phyloP scores from a whole-genome alignment of 2,888 invertebrate genomes.

The Acleris cristana region DNA sequence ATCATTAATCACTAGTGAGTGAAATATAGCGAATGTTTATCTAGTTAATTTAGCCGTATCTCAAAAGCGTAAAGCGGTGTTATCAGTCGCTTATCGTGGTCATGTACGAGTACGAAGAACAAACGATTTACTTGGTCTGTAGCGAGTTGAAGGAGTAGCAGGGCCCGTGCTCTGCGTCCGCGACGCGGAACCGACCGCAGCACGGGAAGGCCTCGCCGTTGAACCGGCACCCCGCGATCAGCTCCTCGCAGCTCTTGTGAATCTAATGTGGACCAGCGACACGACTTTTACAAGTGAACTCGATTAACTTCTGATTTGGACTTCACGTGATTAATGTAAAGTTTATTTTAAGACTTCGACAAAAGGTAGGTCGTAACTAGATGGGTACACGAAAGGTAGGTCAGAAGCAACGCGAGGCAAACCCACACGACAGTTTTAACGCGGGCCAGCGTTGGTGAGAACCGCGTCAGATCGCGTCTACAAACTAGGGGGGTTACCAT shows the following conservation, averaged over 20 bases:
- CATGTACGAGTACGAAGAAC: not conserved
- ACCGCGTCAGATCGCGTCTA: no score
- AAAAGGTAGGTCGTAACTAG: no score
- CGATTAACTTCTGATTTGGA: not conserved
- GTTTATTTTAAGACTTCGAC: no score
- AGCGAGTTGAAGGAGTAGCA: conserved; percentile 83
- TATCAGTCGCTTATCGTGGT: conserved; percentile 15
- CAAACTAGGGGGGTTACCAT: no score
- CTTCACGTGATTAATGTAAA: not conserved
- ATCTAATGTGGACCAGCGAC: conserved; percentile 55
- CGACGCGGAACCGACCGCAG: conserved; percentile 71
- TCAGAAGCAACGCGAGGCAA: no score
- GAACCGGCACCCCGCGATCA: conserved; percentile 77
- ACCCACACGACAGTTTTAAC: no score
- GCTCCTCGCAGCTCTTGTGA: conserved; percentile 69
- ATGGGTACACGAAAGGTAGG: no score
- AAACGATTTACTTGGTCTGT: conserved; percentile 67
- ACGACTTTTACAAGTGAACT: not conserved
- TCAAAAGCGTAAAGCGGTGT: conserved; percentile 15
- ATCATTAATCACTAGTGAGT: conserved; percentile 4
- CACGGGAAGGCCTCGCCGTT: conserved; percentile 73
- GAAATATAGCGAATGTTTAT: conserved; percentile 13
- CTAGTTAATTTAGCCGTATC: conserved; percentile 11
- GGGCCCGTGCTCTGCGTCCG: conserved; percentile 79
- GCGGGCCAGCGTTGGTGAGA: no score